Conservation (phyloP, 2,113 vertebrate genomes). For the Elgaria multicarinata region DNA sequence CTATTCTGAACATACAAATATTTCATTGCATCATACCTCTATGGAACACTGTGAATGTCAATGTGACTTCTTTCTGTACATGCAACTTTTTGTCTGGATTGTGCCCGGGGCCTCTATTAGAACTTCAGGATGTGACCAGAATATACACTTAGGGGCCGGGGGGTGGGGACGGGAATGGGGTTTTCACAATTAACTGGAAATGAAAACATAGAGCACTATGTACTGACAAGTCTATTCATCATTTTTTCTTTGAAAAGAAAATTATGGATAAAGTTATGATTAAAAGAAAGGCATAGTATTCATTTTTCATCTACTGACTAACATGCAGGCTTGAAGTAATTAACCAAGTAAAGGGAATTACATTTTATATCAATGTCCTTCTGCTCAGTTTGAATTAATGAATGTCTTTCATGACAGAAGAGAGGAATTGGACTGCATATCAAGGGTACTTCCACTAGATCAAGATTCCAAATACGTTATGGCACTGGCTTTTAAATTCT, state of each 20-base stretch:
- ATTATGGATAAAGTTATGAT: neutral
- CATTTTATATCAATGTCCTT: neutral
- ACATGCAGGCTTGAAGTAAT: neutral
- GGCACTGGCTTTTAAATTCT: neutral
- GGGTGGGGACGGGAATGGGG: neutral
- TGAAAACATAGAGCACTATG: neutral
- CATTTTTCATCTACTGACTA: neutral
- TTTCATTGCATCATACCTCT: too few relatives aligned
- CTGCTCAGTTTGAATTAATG: neutral
- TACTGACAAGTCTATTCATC: neutral
- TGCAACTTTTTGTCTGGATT: neutral
- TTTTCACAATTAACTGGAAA: constrained; percentile 1
- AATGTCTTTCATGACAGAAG: neutral
- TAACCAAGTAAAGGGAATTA: neutral
- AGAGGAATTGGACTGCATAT: neutral
- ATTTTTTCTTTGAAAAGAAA: neutral
- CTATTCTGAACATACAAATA: neutral
- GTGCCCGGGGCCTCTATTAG: neutral
- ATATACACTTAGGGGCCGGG: too few relatives aligned
- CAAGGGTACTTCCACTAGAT: neutral
- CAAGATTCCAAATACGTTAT: neutral
- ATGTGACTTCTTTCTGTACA: neutral
- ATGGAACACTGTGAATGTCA: neutral
- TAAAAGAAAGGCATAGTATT: neutral
- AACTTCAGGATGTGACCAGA: neutral